A percentile compares a stretch with the other conserved stretches of the same genome.
phyloP scores from a whole-genome alignment of 2,888 invertebrate genomes.

The Conistra vaccinii region DNA sequence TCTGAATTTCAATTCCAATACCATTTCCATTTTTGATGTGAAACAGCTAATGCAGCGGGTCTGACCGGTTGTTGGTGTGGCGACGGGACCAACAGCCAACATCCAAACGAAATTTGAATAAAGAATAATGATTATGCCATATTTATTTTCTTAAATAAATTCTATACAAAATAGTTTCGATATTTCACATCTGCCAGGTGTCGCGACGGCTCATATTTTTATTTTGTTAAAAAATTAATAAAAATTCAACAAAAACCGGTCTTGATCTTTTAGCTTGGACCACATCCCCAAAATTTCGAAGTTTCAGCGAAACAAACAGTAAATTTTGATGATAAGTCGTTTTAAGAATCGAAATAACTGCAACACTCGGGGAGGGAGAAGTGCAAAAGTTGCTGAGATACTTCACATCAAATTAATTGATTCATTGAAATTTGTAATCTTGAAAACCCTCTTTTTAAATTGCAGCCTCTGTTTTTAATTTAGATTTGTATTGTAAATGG shows the following conservation, averaged over 20 bases:
- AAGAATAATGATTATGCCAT: neutral
- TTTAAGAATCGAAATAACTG: constrained; percentile 84
- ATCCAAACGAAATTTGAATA: no score
- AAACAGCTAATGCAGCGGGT: no score
- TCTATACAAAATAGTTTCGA: no score
- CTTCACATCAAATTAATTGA: constrained; percentile 65
- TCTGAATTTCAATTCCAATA: neutral
- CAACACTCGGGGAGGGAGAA: constrained; percentile 69
- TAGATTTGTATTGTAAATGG: constrained; percentile 30
- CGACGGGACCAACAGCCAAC: no score
- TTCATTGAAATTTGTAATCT: constrained; percentile 62
- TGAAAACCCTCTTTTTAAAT: constrained; percentile 39
- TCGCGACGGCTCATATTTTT: neutral
- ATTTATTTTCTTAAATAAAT: neutral
- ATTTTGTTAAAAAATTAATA: neutral
- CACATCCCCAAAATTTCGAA: constrained; percentile 66
- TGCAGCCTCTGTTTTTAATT: constrained; percentile 35
- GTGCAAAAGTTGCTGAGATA: constrained; percentile 70
- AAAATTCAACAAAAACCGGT: neutral
- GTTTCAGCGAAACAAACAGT: constrained; percentile 81
- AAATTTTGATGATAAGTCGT: constrained; percentile 86
- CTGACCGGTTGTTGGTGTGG: no score
- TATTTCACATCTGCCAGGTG: no score
- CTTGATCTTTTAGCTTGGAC: constrained; percentile 46
- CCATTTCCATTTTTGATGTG: no score